A percentile compares a stretch with the other conserved stretches of the same genome.
Conservation (phyloP, 2,113 vertebrate genomes). For the Pontoporia blainvillei region DNA sequence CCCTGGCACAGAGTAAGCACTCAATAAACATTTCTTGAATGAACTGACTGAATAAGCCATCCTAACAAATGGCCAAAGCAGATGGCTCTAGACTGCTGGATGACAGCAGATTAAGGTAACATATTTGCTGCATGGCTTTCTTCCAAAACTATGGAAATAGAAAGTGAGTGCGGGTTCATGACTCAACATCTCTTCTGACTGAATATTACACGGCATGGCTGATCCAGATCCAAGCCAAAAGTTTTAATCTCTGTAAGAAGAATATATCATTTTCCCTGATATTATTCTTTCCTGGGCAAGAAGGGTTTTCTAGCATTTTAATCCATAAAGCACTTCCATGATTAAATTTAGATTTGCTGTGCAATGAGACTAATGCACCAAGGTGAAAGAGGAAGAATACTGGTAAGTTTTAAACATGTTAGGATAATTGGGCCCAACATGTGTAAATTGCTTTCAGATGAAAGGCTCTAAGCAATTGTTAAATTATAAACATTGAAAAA, state of each 20-base stretch:
- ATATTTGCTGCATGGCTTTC: background rate
- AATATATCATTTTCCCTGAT: background rate
- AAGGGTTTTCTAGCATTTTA: background rate
- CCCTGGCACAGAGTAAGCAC: background rate
- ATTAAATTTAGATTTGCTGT: slow-evolving; percentile 12
- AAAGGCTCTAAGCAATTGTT: slow-evolving; percentile 62
- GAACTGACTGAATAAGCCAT: background rate
- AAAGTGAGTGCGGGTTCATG: background rate
- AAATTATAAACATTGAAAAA: slow-evolving; percentile 54
- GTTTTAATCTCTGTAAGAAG: background rate
- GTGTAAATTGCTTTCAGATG: slow-evolving; percentile 65
- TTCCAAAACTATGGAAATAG: background rate
- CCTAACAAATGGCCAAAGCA: background rate
- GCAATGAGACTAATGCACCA: background rate
- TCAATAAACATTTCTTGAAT: background rate
- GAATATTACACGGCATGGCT: background rate
- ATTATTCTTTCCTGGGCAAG: background rate
- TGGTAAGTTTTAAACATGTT: slow-evolving; percentile 51
- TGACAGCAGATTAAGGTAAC: background rate
- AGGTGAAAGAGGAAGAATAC: slow-evolving; percentile 34
- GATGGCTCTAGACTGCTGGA: background rate
- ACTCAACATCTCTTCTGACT: background rate
- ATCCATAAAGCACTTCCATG: slow-evolving; percentile 20
- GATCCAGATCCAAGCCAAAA: background rate
- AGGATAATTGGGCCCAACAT: slow-evolving; percentile 44